A percentile compares a stretch with the other conserved stretches of the same genome.
These are phyloP conservation scores for Ichneumoninae sp. DNA, from an alignment of 2,888 invertebrate genomes.

Conservation along the genomic window DNA sequence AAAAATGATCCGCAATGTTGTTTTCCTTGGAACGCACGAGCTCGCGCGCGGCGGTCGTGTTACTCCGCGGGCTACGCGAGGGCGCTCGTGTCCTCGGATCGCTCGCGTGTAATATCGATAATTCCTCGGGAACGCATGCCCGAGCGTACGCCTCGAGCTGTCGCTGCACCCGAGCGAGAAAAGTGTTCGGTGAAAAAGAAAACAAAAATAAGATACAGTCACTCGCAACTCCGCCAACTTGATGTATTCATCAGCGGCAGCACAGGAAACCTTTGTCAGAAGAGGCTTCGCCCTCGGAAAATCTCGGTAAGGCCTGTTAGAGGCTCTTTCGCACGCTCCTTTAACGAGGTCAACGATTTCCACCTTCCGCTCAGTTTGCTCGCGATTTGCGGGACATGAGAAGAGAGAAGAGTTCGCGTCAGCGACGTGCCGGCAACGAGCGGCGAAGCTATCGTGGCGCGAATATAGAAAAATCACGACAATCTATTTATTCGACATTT, in stretches of 20 bases:
- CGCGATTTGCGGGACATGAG: slow-evolving; percentile 52
- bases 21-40: slow-evolving; percentile 74
- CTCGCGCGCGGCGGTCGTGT: slow-evolving; percentile 68
- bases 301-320: slow-evolving; percentile 56
- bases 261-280: slow-evolving; percentile 47
- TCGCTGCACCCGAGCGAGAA: not conserved
- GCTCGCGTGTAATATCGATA: slow-evolving; percentile 35
- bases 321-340: slow-evolving; percentile 72
- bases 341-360: slow-evolving; percentile 75
- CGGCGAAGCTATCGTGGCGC: slow-evolving; percentile 6
- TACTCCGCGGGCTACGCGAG: slow-evolving; percentile 28
- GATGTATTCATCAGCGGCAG: slow-evolving; percentile 36
- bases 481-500: not conserved
- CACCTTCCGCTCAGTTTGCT: slow-evolving; percentile 69
- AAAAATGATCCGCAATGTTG: slow-evolving; percentile 72
- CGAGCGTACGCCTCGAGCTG: not conserved
- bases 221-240: slow-evolving; percentile 1
- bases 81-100: slow-evolving; percentile 34
- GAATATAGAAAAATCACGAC: not conserved
- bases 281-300: slow-evolving; percentile 53
- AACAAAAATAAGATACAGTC: not conserved
- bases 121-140: not conserved
- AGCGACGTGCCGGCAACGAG: not conserved
- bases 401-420: slow-evolving; percentile 57
- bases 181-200: not conserved